Percentiles rank a stretch among this genome's conserved stretches.
These are phyloP conservation scores for Pollachius pollachius DNA, from an alignment of 2,113 vertebrate species.

Conservation along the genomic window DNA sequence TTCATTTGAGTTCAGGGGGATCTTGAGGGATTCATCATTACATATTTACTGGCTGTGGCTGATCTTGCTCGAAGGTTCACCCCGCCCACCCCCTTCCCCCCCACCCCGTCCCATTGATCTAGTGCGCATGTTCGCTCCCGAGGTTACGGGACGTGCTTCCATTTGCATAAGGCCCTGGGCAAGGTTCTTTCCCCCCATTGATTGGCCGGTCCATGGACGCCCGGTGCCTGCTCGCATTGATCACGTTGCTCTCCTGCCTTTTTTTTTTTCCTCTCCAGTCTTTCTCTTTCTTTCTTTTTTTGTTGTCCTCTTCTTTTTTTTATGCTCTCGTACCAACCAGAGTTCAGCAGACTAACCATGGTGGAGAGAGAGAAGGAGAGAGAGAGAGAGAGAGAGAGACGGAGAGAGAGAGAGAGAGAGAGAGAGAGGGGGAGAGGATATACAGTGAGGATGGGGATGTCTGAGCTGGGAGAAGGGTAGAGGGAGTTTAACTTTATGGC, in stretches of 20 bases:
- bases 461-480: constrained; percentile 53
- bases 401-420: constrained; percentile 41
- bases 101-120: constrained; percentile 87
- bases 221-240: constrained; percentile 95
- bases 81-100: constrained; percentile 21
- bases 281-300: constrained; percentile 12
- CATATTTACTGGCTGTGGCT: constrained; percentile 94
- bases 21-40: constrained; percentile 90
- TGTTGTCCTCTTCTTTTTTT: too few relatives aligned
- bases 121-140: constrained; percentile 93
- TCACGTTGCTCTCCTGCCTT: constrained; percentile 83
- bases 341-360: constrained; percentile 80
- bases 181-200: constrained; percentile 99
- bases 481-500: constrained; percentile 45
- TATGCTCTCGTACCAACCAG: constrained; percentile 77
- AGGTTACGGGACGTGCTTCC: constrained; percentile 91
- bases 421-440: constrained; percentile 24
- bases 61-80: constrained; percentile 95
- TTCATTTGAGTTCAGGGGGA: constrained; percentile 77
- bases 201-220: constrained; percentile 97
- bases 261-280: constrained; percentile 20
- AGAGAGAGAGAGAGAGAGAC: constrained; percentile 36
- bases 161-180: constrained; percentile 99
- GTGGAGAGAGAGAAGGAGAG: constrained; percentile 7
- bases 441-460: constrained; percentile 32